Evolutionary conservation across 2,797 vertebrate genomes (phyloP).

Genomic region (Channallabes apus): DNA sequence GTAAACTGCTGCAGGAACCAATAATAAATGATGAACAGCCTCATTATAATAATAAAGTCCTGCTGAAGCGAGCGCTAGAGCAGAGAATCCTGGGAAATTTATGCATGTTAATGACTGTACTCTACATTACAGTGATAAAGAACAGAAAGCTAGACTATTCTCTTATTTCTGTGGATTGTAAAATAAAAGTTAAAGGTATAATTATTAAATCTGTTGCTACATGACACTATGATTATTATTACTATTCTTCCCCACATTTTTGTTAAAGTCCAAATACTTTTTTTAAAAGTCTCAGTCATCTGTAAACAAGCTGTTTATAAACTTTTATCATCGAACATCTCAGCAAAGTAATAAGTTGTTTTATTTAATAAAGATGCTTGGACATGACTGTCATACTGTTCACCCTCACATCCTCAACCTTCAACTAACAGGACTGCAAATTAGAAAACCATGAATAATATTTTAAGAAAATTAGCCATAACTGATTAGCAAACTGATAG

Average conservation of each 20-base stretch:
- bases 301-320: neutral
- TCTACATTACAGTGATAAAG: neutral
- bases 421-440: neutral
- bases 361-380: neutral
- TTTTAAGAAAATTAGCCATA: neutral
- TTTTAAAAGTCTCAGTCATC: neutral
- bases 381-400: neutral
- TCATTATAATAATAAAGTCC: constrained; percentile 34
- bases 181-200: neutral
- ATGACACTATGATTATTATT: neutral
- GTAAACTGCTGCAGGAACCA: constrained; percentile 37
- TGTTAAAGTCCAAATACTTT: neutral
- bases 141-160: neutral
- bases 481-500: too few relatives aligned
- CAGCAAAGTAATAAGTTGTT: neutral
- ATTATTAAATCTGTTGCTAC: neutral
- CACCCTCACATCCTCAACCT: neutral
- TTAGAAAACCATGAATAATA: neutral
- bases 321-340: neutral
- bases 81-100: neutral
- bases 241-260: neutral
- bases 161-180: neutral
- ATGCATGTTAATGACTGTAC: neutral
- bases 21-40: constrained; percentile 40
- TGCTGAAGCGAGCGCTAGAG: neutral